Evolutionary conservation across 1,140 invertebrate genomes (phyloP).

Genomic region (Yoshiicerus persimilis): DNA sequence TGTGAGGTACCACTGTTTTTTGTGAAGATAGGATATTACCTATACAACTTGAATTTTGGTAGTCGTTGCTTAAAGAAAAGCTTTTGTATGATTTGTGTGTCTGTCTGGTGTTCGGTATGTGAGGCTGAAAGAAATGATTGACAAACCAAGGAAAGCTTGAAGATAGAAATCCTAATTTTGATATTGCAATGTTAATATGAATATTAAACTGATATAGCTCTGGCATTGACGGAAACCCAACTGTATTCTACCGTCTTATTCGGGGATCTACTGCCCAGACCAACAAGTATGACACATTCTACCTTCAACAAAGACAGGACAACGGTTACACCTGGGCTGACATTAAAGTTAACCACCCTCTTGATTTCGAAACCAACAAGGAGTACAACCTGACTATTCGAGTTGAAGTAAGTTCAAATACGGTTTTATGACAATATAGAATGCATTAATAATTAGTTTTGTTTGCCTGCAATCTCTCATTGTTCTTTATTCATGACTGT

Average conservation of each 20-base stretch:
- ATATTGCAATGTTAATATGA: background rate
- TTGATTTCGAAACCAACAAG: slow-evolving; percentile 92
- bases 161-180: background rate
- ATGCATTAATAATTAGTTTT: background rate
- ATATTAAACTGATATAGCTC: slow-evolving; percentile 64
- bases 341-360: slow-evolving; percentile 82
- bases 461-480: background rate
- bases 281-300: slow-evolving; percentile 93
- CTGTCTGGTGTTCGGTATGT: no score
- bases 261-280: slow-evolving; percentile 91
- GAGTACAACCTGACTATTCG: slow-evolving; percentile 94
- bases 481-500: background rate
- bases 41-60: background rate
- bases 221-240: slow-evolving; percentile 92
- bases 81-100: background rate
- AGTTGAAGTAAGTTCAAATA: slow-evolving; percentile 74
- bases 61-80: background rate
- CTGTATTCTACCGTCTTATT: slow-evolving; percentile 91
- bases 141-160: background rate
- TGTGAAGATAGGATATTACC: background rate
- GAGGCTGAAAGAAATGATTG: background rate
- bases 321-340: slow-evolving; percentile 76
- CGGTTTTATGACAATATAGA: background rate
- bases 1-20: no score
- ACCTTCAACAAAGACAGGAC: slow-evolving; percentile 86